Evolutionary conservation across 1,140 invertebrate genomes (phyloP).

Genomic region (Nasonia longicornis): DNA sequence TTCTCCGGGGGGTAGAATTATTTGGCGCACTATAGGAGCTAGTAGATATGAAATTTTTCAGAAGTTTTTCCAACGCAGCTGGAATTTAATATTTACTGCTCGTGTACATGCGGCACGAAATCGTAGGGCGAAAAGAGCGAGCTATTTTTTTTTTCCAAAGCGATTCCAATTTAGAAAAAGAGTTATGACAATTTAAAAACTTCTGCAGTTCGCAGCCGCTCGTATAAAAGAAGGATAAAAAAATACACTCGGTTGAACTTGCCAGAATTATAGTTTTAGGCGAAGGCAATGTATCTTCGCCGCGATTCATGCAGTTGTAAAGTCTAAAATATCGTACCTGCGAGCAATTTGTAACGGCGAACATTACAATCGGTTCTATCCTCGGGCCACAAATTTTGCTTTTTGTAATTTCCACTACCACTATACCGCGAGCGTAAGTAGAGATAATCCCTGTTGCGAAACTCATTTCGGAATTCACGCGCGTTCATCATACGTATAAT

Average conservation of each 20-base stretch:
- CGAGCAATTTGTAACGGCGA: conserved; percentile 12
- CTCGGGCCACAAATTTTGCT: conserved; percentile 9
- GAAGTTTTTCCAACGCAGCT: background rate
- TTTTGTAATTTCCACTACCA: background rate
- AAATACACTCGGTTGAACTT: background rate
- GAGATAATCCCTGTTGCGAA: background rate
- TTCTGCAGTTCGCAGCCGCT: background rate
- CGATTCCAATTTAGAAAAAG: background rate
- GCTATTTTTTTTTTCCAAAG: background rate
- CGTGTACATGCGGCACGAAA: background rate
- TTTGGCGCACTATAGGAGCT: too few relatives aligned
- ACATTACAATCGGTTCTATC: conserved; percentile 7
- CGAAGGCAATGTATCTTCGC: conserved; percentile 4
- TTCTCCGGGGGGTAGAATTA: too few relatives aligned
- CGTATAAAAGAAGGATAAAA: background rate
- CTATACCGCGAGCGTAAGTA: background rate
- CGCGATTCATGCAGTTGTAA: conserved; percentile 16
- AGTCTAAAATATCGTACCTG: conserved; percentile 18
- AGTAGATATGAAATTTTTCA: too few relatives aligned
- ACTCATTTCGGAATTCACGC: background rate
- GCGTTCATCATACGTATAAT: background rate
- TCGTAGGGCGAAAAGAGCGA: too few relatives aligned
- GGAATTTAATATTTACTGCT: background rate
- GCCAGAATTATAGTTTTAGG: background rate
- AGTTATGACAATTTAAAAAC: background rate